Evolutionary conservation across 2,888 invertebrate species (phyloP), one percentile per base, ranked within the genome.

Genomic region (Drosophila greeni): DNA sequence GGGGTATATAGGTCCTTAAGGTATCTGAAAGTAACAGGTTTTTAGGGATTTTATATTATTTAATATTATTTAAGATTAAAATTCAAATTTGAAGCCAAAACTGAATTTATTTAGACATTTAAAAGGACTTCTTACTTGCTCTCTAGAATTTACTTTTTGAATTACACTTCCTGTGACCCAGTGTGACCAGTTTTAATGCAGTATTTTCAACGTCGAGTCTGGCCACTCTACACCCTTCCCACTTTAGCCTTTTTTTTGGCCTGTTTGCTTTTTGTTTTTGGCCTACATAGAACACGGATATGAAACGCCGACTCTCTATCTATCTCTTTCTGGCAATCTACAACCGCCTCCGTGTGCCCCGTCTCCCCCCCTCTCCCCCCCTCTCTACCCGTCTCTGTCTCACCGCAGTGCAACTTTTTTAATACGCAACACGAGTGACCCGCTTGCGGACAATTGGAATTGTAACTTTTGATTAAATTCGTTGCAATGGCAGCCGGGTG

Each of bases 381-480:
- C 8, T 4, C 8, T 2, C n/a, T 18, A 6, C 7, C 40, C 33
- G 12, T 62, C 62, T 36, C 65, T 51, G 34, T 62, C 62, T 62
- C 70, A 66, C 65, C 65, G 66, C 58, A 66, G 70, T 34, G 47
- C 51, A 80, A 84, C 84, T 80, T 84, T 80, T 80, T 84, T 82
- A 84, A 80, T 85, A 75, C 80, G 76, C 82, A 75, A 83, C 85
- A 83, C 76, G 84, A 73, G 73, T 85, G 86, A 85, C 85, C 86
- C 82, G 82, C 75, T 84, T 85, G 80, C 80, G 75, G 82, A 76
- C 85, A 85, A 84, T 82, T 82, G 85, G 74, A 80, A 80, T 79
- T 82, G 86, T 84, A 86, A 84, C 86, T 85, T 84, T 84, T 86
- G 84, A 85, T 85, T 85, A 85, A 85, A 85, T 85, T 85, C 84